Evolutionary conservation across 2,888 invertebrate species (phyloP).

Genomic region (Andrena camellia): DNA sequence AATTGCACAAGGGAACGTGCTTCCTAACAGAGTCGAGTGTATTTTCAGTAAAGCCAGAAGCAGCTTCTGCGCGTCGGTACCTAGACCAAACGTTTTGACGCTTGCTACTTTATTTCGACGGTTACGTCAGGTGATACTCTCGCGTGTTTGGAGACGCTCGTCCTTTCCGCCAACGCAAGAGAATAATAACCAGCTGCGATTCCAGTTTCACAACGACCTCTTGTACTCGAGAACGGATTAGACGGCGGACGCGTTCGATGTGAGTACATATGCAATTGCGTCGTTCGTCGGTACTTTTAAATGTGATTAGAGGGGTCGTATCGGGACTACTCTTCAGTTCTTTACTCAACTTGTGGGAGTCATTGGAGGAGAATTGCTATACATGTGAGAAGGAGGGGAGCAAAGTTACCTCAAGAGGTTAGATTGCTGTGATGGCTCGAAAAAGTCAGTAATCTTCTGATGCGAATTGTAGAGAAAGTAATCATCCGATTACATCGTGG

Average conservation of each 20-base stretch:
- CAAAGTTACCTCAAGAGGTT: too few relatives aligned
- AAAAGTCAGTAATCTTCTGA: too few relatives aligned
- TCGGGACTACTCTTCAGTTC: neutral
- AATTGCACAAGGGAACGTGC: neutral
- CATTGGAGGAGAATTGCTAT: neutral
- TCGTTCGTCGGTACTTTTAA: neutral
- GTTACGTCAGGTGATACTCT: neutral
- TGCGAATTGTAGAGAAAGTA: too few relatives aligned
- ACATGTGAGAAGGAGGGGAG: too few relatives aligned
- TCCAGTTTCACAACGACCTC: constrained; percentile 22
- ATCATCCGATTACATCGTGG: too few relatives aligned
- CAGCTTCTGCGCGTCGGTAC: neutral
- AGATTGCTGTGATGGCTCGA: too few relatives aligned
- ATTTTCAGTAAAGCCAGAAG: too few relatives aligned
- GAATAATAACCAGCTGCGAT: constrained; percentile 22
- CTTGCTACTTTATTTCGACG: neutral
- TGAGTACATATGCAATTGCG: constrained; percentile 12
- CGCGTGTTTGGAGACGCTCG: neutral
- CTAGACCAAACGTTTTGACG: neutral
- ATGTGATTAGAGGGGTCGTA: neutral
- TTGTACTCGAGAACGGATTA: constrained; percentile 11
- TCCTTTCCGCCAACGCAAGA: constrained; percentile 19
- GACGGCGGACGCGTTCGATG: neutral
- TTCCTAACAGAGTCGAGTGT: too few relatives aligned
- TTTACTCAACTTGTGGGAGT: neutral